These are phyloP conservation scores for Notarius lentiginosus DNA, from an alignment of 2,113 vertebrate genomes.

Conservation along the genomic window DNA sequence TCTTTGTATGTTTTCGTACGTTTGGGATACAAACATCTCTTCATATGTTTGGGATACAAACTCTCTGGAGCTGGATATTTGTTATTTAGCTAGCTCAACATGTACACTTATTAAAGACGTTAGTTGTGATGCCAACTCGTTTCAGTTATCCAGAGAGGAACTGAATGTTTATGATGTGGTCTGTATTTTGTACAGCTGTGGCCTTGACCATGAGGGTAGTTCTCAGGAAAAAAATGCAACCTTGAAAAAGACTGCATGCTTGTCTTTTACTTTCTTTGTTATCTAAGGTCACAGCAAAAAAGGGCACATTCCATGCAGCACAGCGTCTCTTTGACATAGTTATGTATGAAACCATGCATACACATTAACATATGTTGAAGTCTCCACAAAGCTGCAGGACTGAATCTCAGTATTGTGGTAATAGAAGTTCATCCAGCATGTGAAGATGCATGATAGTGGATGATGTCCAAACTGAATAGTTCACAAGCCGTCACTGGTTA, in stretches of 20 bases:
- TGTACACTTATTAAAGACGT: not conserved
- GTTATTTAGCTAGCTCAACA: not conserved
- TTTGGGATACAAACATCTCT: not conserved
- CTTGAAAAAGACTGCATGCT: conserved; percentile 2
- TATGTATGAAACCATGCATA: not conserved
- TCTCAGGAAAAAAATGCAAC: not conserved
- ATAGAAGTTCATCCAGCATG: not conserved
- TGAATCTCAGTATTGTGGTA: not conserved
- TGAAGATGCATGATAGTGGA: not conserved
- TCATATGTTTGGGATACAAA: not conserved
- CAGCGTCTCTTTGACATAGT: not conserved
- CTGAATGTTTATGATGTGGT: not conserved
- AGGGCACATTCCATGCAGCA: conserved; percentile 20
- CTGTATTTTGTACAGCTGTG: not conserved
- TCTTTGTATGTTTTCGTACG: not conserved
- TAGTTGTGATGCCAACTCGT: not conserved
- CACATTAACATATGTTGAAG: conserved; percentile 12
- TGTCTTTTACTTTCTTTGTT: conserved; percentile 9
- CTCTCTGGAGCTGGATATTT: not conserved
- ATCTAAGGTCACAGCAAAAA: not conserved
- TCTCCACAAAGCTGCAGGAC: not conserved
- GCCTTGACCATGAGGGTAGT: not conserved
- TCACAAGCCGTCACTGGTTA: not conserved
- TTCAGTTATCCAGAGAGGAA: not conserved
- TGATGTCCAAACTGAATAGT: conserved; percentile 2